These are phyloP conservation scores for Anhinga rufa DNA, from an alignment of 2,113 vertebrate genomes.

Conservation along the genomic window DNA sequence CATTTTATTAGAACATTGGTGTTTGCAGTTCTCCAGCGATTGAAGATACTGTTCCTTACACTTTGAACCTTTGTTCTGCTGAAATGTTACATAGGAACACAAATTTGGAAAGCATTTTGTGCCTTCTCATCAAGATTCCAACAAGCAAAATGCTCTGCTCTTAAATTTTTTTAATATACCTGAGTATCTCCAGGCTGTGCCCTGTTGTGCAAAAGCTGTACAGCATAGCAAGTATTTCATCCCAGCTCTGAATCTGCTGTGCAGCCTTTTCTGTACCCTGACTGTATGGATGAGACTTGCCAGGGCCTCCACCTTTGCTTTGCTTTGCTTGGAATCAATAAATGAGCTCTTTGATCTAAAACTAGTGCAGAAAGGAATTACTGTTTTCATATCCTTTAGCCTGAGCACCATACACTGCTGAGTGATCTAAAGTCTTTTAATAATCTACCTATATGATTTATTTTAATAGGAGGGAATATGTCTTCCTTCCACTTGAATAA, in stretches of 20 bases:
- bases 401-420: not conserved
- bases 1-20: not conserved
- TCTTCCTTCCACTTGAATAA: not conserved
- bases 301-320: not conserved
- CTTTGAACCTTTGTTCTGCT: not conserved
- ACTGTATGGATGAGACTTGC: not conserved
- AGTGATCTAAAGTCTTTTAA: not conserved
- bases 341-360: slow-evolving; percentile 23
- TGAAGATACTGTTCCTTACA: not conserved
- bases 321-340: not conserved
- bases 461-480: not conserved
- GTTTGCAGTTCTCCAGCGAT: not conserved
- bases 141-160: not conserved
- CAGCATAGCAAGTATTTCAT: not conserved
- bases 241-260: not conserved
- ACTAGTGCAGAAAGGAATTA: not conserved
- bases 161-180: not conserved
- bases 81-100: not conserved
- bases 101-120: not conserved
- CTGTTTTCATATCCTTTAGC: not conserved
- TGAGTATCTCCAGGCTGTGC: not conserved
- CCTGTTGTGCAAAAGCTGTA: not conserved
- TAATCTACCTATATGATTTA: not conserved
- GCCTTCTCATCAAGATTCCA: not conserved
- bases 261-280: not conserved